Base-by-base conservation (phyloP, 2,797 vertebrate genomes). In the Megaceryle alcyon region DNA sequence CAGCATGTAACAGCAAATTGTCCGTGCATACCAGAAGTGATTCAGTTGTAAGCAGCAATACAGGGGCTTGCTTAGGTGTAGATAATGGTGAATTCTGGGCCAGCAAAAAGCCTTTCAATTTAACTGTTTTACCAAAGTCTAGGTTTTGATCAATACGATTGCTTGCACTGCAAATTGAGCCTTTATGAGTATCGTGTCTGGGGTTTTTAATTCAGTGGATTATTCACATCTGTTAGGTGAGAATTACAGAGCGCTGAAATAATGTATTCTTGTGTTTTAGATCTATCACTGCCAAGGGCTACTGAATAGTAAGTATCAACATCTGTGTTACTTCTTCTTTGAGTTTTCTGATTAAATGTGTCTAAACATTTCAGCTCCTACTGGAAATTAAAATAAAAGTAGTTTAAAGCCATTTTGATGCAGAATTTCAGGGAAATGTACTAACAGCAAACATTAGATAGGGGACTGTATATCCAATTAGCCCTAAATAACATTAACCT, bases 201-300 rank as follows among this genome's bases (percentile, higher is more conserved):
- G 84, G 82, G 91, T 96, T 94, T 97, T 97, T 96, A 97, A 98
- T 98, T 97, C 96, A 89, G 92, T 90, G 94, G 97, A 96, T 98
- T 98, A 96, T 98, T 98, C 97, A 97, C 98, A 98, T 98, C 98
- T 98, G 98, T 97, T 98, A 98, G 97, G 98, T 98, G 98, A 97
- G 98, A 98, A 97, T 97, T 97, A 96, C 96, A 94, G 97, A 97
- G 95, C 19, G 85, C 93, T 96, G 96, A 93, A 98, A 97, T 97
- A 98, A 98, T 97, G 97, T 96, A 96, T 98, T 97, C 98, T 97
- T 65, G 22, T 96, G 97, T 94, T 98, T 98, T 97, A 98, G 97
- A 97, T 98, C 97, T 97, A 96, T 97, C 97, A 97, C 97, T 98
- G 98, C 98, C 98, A 98, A 98, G 97, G 98, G 98, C 98, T 98